Percentiles rank a stretch among this genome's conserved stretches.
Evolutionary conservation across 2,113 vertebrate genomes (phyloP).

Genomic region (Furnarius figulus): DNA sequence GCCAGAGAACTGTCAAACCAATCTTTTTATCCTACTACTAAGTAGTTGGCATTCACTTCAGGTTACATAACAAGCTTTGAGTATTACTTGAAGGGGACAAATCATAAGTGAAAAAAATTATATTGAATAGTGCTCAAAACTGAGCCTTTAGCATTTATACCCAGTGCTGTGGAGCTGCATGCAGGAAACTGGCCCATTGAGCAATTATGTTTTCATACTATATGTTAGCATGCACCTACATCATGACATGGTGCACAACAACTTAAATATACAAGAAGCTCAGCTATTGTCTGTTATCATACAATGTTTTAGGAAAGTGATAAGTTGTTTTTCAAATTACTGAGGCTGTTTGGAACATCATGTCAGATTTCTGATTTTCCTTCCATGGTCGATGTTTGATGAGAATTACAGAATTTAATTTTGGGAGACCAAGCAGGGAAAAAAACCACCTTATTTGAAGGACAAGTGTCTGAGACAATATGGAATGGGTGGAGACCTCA

Average conservation of each 20-base stretch:
- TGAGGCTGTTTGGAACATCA: not conserved
- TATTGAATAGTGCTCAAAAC: not conserved
- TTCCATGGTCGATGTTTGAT: not conserved
- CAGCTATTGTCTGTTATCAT: not conserved
- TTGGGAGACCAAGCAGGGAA: not conserved
- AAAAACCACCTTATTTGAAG: not conserved
- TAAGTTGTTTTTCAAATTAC: not conserved
- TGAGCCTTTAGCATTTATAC: not conserved
- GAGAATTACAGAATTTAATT: not conserved
- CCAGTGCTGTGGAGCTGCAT: not conserved
- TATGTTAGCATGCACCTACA: not conserved
- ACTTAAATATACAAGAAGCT: not conserved
- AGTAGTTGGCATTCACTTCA: not conserved
- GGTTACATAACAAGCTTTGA: not conserved
- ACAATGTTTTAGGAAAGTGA: not conserved
- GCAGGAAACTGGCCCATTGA: not conserved
- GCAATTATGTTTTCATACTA: rapidly evolving
- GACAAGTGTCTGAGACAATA: not conserved
- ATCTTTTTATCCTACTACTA: not conserved
- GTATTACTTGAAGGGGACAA: not conserved
- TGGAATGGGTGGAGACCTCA: not conserved
- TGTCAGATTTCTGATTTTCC: not conserved
- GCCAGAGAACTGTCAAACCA: not conserved
- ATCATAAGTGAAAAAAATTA: not conserved
- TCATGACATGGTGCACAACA: not conserved